phyloP scores from a whole-genome alignment of 2,888 invertebrate genomes.

The Hedychridium roseum region DNA sequence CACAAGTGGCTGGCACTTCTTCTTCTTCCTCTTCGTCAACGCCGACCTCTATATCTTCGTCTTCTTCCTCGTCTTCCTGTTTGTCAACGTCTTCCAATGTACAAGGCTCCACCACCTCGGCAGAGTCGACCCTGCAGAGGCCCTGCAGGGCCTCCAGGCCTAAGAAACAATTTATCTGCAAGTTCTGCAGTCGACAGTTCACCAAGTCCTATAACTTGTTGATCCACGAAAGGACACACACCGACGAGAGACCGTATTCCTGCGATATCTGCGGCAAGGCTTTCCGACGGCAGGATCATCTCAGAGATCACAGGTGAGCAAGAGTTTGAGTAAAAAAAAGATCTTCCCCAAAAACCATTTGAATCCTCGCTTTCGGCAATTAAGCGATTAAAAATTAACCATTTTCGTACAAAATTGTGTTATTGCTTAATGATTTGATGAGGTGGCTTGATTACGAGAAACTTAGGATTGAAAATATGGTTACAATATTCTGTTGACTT shows the following conservation, averaged over 20 bases:
- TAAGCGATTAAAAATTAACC: no score
- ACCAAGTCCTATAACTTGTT: constrained; percentile 98
- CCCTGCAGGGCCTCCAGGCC: constrained; percentile 57
- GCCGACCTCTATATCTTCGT: constrained; percentile 22
- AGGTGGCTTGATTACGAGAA: no score
- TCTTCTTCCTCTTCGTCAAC: constrained; percentile 32
- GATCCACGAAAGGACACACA: constrained; percentile 98
- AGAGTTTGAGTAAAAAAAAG: no score
- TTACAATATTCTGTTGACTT: no score
- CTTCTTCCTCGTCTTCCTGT: constrained; percentile 19
- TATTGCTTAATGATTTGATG: no score
- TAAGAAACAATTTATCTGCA: constrained; percentile 98
- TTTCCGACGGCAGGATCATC: constrained; percentile 96
- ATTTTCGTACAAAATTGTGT: no score
- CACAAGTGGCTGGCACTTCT: constrained; percentile 21
- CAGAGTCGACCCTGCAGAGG: constrained; percentile 41
- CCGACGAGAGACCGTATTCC: constrained; percentile 93
- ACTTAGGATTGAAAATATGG: no score
- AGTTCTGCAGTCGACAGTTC: constrained; percentile 96
- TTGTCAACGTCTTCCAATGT: constrained; percentile 21
- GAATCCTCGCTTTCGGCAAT: no score
- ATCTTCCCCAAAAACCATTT: no score
- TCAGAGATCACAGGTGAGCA: constrained; percentile 90
- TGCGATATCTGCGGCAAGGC: constrained; percentile 98
- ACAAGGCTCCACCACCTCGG: constrained; percentile 44